phyloP scores from a whole-genome alignment of 2,888 invertebrate genomes.

The Andrena hattorfiana region DNA sequence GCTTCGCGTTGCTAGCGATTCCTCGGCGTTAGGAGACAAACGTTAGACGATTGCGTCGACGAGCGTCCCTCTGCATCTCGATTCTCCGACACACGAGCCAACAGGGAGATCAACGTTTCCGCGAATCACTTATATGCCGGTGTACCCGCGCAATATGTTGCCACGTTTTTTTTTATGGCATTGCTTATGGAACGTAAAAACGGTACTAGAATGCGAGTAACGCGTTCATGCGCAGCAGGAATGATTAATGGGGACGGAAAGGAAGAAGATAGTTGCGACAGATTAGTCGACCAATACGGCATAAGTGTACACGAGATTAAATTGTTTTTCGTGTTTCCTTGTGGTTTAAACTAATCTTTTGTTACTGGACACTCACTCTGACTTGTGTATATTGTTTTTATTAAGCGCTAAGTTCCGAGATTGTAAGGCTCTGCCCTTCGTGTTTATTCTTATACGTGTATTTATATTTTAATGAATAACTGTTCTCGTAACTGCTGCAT shows the following conservation, averaged over 20 bases:
- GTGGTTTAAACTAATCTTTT: no score
- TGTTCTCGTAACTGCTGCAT: background rate
- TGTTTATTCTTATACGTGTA: no score
- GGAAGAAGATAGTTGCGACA: background rate
- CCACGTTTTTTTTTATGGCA: background rate
- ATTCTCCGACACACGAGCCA: background rate
- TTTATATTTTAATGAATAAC: no score
- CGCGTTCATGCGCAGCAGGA: background rate
- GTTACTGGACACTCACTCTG: no score
- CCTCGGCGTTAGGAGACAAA: background rate
- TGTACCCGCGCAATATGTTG: background rate
- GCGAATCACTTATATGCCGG: background rate
- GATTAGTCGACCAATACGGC: background rate
- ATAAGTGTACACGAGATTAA: background rate
- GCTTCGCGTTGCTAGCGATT: constrained; percentile 28
- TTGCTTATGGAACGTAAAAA: background rate
- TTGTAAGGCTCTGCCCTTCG: no score
- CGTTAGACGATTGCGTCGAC: background rate
- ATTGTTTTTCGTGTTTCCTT: no score
- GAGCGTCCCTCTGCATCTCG: background rate
- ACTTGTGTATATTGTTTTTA: no score
- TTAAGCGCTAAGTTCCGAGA: no score
- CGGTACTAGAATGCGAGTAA: background rate
- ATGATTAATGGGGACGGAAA: background rate
- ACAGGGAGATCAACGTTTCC: background rate